Evolutionary conservation across 2,888 invertebrate species (phyloP), one percentile per base, ranked within the genome.

Genomic region (Herminia tarsipennalis): DNA sequence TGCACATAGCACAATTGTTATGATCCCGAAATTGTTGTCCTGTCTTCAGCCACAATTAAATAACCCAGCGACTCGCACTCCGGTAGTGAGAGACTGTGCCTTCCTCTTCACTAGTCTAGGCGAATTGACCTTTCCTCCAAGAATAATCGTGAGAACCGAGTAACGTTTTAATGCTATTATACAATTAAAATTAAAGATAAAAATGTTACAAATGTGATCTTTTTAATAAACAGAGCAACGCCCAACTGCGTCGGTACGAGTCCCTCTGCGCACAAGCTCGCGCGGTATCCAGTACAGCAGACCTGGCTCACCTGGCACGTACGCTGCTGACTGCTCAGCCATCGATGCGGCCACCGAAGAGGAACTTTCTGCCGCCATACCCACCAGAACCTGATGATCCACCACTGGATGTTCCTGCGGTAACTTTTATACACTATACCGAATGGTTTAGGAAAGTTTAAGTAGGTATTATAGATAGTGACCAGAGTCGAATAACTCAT

Each of bases 181-280:
- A n/a, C n/a, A n/a, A n/a, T n/a, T n/a, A n/a, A 6, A 12, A 1
- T 2, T 6, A 12, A 12, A 25, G 25, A 25, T 25, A 12, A 1
- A n/a, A 17, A 17, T 29, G 17, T 9, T 4, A 8, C 10, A 5
- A 17, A 5, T 8, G 5, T 20, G n/a, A 22, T 22, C 14, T 5
- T 13, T 27, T 13, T 14, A 1, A 16, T 56, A 77, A 76, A 24
- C 88, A 97, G 97, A 94, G 96, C 33, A 93, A 94, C 71, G 96
- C 96, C 72, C 97, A 97, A 78, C 94, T 95, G 16, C 94, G 95
- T 56, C 94, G 98, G 52, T 98, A 98, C 90, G 96, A 96, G 75
- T 94, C 94, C 8, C 92, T 98, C 33, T 93, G 95, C 57, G 93
- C 94, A 35, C 95, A 97, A 69, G 96, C 97, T 59, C 94, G 95